Conservation (phyloP, 2,888 invertebrate genomes). For the Orchesella flavescens region DNA sequence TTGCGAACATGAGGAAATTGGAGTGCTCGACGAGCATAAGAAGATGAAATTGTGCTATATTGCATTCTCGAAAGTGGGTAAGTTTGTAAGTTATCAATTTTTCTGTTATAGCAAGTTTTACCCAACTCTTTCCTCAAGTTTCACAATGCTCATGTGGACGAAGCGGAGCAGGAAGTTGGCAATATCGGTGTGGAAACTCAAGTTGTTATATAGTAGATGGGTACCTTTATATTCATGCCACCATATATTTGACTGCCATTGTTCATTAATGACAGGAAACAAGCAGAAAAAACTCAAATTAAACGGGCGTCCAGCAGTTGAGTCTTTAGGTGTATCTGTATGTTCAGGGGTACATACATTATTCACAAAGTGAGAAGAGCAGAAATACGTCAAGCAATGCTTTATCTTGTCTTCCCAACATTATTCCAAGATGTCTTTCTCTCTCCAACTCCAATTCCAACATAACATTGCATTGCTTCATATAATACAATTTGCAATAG, state of each 20-base stretch:
- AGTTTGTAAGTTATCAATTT: neutral
- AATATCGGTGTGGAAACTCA: neutral
- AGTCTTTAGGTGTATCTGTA: neutral
- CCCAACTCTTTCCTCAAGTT: neutral
- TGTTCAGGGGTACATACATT: neutral
- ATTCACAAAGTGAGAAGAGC: no score
- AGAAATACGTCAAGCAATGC: no score
- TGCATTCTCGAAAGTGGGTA: no score
- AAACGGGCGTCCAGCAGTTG: slow-evolving; percentile 38
- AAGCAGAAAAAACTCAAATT: slow-evolving; percentile 43
- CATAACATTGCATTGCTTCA: neutral
- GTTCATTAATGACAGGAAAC: slow-evolving; percentile 51
- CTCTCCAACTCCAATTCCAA: no score
- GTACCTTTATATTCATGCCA: slow-evolving; percentile 2
- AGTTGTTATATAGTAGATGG: neutral
- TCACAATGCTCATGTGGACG: neutral
- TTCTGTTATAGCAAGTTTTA: no score
- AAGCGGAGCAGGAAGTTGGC: neutral
- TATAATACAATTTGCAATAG: neutral
- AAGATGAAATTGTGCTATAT: no score
- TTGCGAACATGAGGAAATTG: no score
- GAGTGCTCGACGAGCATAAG: no score
- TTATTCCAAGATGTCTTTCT: neutral
- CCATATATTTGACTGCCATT: slow-evolving; percentile 34
- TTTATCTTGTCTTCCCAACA: neutral